Percentiles rank a stretch among this genome's conserved stretches.
Evolutionary conservation across 1,140 invertebrate genomes (phyloP).

Genomic region (Oscheius sp.): DNA sequence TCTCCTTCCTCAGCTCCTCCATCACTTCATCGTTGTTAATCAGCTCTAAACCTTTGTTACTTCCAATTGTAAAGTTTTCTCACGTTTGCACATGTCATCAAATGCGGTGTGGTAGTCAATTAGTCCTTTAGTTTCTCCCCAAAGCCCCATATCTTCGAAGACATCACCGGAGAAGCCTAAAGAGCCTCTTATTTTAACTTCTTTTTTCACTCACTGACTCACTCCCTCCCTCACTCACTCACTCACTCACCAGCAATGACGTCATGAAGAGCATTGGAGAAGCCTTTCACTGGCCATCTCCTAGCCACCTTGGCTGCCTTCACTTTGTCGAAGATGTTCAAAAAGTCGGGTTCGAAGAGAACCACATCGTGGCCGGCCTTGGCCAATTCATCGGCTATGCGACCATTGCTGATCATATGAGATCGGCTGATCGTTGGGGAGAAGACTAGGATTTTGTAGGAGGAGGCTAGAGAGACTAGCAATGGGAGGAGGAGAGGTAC

Average conservation of each 20-base stretch:
- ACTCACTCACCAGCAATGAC: not conserved
- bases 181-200: not conserved
- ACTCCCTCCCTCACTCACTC: too few species aligned
- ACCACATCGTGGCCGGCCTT: conserved; percentile 34
- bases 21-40: conserved; percentile 33
- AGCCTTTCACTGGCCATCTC: conserved; percentile 29
- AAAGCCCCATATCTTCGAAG: not conserved
- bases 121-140: not conserved
- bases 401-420: conserved; percentile 40
- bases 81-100: not conserved
- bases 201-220: too few species aligned
- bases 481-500: not conserved
- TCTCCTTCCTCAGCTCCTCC: conserved; percentile 22
- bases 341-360: conserved; percentile 26
- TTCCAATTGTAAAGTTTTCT: not conserved
- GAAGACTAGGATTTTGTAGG: conserved; percentile 85
- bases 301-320: conserved; percentile 5
- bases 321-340: conserved; percentile 15
- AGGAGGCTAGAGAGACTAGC: not conserved
- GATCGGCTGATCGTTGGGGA: conserved; percentile 37
- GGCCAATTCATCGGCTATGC: conserved; percentile 38
- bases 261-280: not conserved
- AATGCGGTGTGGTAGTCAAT: not conserved
- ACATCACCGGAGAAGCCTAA: conserved; percentile 7
- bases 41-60: conserved; percentile 26